Conservation (phyloP, 2,888 invertebrate genomes). For the Lepidonotus clava region DNA sequence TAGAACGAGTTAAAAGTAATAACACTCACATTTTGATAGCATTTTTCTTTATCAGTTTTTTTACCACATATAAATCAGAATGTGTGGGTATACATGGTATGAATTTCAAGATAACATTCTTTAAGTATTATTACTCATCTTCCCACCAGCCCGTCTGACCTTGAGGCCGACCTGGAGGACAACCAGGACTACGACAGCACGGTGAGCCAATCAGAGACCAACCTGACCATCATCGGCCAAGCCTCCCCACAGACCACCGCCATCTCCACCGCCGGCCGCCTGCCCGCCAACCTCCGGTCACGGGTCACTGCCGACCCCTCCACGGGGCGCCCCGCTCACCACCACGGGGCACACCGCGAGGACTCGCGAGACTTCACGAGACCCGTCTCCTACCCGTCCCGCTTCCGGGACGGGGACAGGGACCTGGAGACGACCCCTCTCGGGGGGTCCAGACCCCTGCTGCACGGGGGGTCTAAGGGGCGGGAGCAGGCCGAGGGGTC, state of each 20-base stretch:
- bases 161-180: slow-evolving; percentile 84
- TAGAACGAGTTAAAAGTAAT: too few species aligned
- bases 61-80: too few species aligned
- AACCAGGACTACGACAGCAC: slow-evolving; percentile 83
- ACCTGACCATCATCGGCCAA: slow-evolving; percentile 75
- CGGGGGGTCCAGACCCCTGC: background rate
- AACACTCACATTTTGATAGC: too few species aligned
- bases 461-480: background rate
- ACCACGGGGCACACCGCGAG: background rate
- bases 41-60: too few species aligned
- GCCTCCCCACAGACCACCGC: slow-evolving; percentile 65
- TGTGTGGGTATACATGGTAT: too few species aligned
- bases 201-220: slow-evolving; percentile 81
- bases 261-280: background rate
- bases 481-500: background rate
- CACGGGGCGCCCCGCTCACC: background rate
- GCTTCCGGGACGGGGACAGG: background rate
- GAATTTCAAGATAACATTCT: too few species aligned
- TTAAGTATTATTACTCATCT: background rate
- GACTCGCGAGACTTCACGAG: slow-evolving; percentile 7
- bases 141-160: slow-evolving; percentile 82
- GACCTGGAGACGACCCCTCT: background rate
- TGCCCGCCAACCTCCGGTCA: slow-evolving; percentile 59
- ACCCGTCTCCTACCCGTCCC: slow-evolving; percentile 52
- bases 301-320: background rate